Evolutionary conservation across 2,888 invertebrate species (phyloP), one percentile per base, ranked within the genome.

Genomic region (Eupithecia inturbata): DNA sequence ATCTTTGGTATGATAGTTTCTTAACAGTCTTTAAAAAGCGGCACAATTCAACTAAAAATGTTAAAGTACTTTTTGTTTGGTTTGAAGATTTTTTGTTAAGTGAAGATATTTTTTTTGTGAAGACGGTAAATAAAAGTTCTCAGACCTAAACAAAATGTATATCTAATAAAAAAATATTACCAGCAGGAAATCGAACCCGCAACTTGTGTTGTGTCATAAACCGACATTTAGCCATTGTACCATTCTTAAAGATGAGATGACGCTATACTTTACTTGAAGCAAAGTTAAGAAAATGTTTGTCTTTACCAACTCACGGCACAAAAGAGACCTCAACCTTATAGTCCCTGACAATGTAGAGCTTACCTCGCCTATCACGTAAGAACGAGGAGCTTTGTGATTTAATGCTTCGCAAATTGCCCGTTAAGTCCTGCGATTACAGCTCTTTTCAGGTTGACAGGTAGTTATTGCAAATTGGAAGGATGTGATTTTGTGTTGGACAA

Each of bases 401-500:
- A 28, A 62, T 62, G 62, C 62, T 31, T 28, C 28, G 62, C 62
- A 62, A 62, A 62, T 62, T 62, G 62, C 28, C 31, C 62, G 62
- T 62, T 62, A 62, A 62, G 62, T 62, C 31, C 62, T 31, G 62
- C 3, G 19, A 62, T 62, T 62, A 62, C 31, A 62, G 62, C 31
- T 62, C 62, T 31, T 31, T 62, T 31, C 62, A 31, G 16, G 62
- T 62, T 31, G 62, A 60, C 16, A 60, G 60, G 31, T 62, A 19
- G 31, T 31, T 62, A 31, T 62, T 62, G 31, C 31, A 62, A 28
- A 62, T 62, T 62, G 19, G 5, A 19, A 22, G 62, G 19, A 16
- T 31, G 31, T 62, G 19, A 67, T 68, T 81, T 79, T 78, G 62
- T 31, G 31, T 12, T 0, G 1, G 16, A 60, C 0, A 28, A 28